Base-by-base conservation (phyloP, 2,797 vertebrate species). In the Tragelaphus eurycerus region DNA sequence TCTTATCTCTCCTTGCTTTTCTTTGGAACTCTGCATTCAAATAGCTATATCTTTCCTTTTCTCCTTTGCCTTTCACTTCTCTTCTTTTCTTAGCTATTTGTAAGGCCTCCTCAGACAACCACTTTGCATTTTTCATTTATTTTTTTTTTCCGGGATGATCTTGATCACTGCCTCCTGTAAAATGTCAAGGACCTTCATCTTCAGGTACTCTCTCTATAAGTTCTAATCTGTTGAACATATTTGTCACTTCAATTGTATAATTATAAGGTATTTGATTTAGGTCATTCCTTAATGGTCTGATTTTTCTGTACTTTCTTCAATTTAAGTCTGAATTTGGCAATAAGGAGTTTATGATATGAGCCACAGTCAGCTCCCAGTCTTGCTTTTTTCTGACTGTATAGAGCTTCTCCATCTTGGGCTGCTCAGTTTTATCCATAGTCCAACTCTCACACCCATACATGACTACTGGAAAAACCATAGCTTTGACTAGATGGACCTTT, bases 131-230 rank as follows among this genome's bases (percentile, higher is more conserved):
- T n/a, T n/a, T n/a, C 62, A n/a, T n/a, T 64, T 64, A 2, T n/a
- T n/a, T n/a, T 64, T 19, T 16, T 19, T 64, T n/a, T n/a, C n/a
- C 0, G 0, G 7, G 8, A 34, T 64, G 31, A 4, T 64, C 62
- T n/a, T 64, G 16, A 64, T 64, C 8, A 4, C 62, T 64, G 62
- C 4, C 62, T 64, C 31, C 62, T 64, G 2, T 34, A 64, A 16
- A 64, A 64, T 34, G 62, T n/a, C 62, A 64, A 4, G 3, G 4
- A n/a, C 31, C 31, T 64, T 8, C 62, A 34, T 4, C 31, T n/a
- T n/a, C 31, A 34, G 31, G 31, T 7, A 64, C 16, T 64, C 62
- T 34, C 4, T 64, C 31, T 64, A 10, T 64, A n/a, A 64, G 16
- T 19, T 64, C 29, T 64, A 64, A 19, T n/a, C 31, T n/a, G 31